Evolutionary conservation across 2,113 vertebrate species (phyloP).

Genomic region (Oreamnos americanus): DNA sequence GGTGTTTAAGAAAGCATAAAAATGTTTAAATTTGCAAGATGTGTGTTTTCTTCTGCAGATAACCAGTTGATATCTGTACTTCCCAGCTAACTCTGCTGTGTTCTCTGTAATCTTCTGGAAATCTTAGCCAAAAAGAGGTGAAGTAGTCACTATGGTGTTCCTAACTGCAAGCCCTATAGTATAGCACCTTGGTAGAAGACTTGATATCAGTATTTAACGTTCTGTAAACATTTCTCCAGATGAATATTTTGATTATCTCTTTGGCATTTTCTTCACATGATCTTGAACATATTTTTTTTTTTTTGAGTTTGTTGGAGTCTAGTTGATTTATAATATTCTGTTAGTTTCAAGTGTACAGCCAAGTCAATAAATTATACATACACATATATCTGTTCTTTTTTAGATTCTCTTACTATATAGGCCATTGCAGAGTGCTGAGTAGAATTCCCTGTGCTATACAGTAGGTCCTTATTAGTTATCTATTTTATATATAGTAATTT

Average conservation of each 20-base stretch:
- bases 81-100: background rate
- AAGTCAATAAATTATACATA: background rate
- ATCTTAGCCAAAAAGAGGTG: background rate
- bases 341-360: background rate
- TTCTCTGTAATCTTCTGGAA: background rate
- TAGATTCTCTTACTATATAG: background rate
- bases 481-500: background rate
- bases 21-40: background rate
- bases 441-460: background rate
- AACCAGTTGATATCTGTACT: background rate
- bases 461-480: background rate
- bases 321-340: background rate
- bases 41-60: background rate
- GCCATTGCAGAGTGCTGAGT: background rate
- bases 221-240: background rate
- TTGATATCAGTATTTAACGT: background rate
- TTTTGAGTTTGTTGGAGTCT: background rate
- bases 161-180: background rate
- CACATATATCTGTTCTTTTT: background rate
- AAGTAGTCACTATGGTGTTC: background rate
- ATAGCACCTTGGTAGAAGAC: background rate
- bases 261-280: background rate
- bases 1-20: background rate
- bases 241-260: background rate
- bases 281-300: background rate